A percentile compares a stretch with the other conserved stretches of the same genome.
Conservation (phyloP, 2,113 vertebrate species). For the Hipposideros armiger region DNA sequence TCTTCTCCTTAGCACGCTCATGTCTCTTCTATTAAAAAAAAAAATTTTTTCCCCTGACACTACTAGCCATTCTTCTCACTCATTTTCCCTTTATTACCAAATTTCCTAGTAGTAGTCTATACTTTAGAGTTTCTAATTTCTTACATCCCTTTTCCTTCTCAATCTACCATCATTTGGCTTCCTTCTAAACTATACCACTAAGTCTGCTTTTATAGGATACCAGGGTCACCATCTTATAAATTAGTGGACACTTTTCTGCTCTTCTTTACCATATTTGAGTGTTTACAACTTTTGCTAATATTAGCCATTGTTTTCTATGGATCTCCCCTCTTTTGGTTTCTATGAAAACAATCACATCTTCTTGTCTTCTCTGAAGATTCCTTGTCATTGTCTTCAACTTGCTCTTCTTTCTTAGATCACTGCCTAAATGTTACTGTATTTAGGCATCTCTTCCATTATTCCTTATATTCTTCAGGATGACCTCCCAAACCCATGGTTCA, state of each 20-base stretch:
- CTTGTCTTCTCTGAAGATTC: neutral
- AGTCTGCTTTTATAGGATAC: neutral
- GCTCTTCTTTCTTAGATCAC: neutral
- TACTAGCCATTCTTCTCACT: neutral
- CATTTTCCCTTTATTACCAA: neutral
- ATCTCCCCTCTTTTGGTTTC: neutral
- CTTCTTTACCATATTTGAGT: neutral
- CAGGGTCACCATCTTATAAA: neutral
- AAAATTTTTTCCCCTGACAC: neutral
- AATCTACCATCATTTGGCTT: neutral
- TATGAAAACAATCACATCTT: neutral
- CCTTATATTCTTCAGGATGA: neutral
- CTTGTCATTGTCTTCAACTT: neutral
- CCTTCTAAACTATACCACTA: neutral
- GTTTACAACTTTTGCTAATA: neutral
- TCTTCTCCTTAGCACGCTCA: neutral
- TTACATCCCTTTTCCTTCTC: neutral
- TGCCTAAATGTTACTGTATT: neutral
- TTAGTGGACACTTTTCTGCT: neutral
- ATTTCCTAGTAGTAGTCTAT: neutral
- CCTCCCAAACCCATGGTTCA: neutral
- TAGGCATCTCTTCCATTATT: neutral
- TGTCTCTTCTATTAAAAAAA: neutral
- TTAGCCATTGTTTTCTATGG: neutral
- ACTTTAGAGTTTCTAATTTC: neutral